Evolutionary conservation across 2,113 vertebrate genomes (phyloP), one percentile per base, ranked within the genome.

Genomic region (Tetrao urogallus): DNA sequence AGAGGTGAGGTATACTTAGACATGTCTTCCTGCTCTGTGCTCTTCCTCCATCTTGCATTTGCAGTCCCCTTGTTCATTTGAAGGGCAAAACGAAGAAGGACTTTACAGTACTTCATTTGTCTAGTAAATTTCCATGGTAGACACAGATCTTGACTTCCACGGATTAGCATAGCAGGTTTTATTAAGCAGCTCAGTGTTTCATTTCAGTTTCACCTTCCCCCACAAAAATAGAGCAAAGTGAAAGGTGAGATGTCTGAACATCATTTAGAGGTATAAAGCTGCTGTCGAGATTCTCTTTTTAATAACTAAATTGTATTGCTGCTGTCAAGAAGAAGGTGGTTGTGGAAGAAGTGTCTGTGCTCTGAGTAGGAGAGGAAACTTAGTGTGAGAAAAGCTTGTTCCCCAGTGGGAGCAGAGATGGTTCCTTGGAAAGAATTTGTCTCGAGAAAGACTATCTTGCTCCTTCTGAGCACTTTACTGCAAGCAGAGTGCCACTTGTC

Each of bases 1-100:
- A 98, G 99, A 99, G 99, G 99, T 99, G 97, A 97, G 98, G 96
- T 93, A 95, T 40, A 81, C 43, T 83, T 65, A 80, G 27, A 43
- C 40, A 47, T 74, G 38, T 89, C 85, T 87, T 27, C 36, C 81
- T 82, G 58, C 86, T 92, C 3, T 67, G 24, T 95, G 74, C 73
- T 94, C 40, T 88, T 83, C 83, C 27, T 94, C 71, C 76, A 65
- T 57, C 65, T 43, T 77, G 78, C 58, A 8, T 66, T 75, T 88
- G 57, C 71, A 82, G 43, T 72, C 72, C 82, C 64, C 13, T 73
- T 71, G 56, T 56, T 88, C 74, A 75, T 91, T 72, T 47, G 92
- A 60, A 85, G 54, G 85, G 54, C n/a, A 48, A 69, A 89, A 72
- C 34, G 34, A 79, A 78, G 64, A 47, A 77, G 70, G 71, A 58